Evolutionary conservation across 2,888 invertebrate species (phyloP), one percentile per base, ranked within the genome.

Genomic region (Linyphia triangularis): DNA sequence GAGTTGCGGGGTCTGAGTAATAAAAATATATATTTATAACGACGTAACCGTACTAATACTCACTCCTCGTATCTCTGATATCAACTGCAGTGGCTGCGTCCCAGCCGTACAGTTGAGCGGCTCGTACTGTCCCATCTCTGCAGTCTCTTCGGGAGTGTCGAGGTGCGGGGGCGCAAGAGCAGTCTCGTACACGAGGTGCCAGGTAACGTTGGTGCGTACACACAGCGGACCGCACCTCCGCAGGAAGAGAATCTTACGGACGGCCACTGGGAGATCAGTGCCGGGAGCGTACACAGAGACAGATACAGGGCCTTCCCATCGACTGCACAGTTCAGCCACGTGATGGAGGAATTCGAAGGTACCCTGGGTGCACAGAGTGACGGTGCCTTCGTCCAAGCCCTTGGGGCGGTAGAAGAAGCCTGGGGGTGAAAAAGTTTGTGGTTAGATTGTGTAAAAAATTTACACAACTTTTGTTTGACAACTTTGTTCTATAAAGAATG

Each of bases 261-360:
- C 93, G 0, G 97, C 96, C 28, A 95, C 95, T 83, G 94, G 93
- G 92, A 97, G 95, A 93, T 98, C 97, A 2, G 94, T 94, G 77
- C 97, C 97, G 0, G 98, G 97, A 26, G 97, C 96, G 93, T 97
- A 96, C 92, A 98, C 94, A 2, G 97, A 96, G 91, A 98, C 94
- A 92, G 97, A 97, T 90, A 98, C 94, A 0, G 97, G 97, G 0
- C 97, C 97, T 92, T 95, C 95, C 97, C 97, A 98, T 93, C 96
- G 94, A 92, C 96, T 96, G 92, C 97, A 93, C 91, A 98, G 94
- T 89, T 97, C 96, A 92, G 95, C 95, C 91, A 97, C 94, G 93
- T 98, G 98, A 93, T 97, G 96, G 92, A 98, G 94, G 94, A 97
- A 98, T 91, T 97, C 96, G 93, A 95, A 97, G 92, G 97, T 97